These are phyloP conservation scores for Regulus satrapa DNA, from an alignment of 2,113 vertebrate species.

Conservation along the genomic window DNA sequence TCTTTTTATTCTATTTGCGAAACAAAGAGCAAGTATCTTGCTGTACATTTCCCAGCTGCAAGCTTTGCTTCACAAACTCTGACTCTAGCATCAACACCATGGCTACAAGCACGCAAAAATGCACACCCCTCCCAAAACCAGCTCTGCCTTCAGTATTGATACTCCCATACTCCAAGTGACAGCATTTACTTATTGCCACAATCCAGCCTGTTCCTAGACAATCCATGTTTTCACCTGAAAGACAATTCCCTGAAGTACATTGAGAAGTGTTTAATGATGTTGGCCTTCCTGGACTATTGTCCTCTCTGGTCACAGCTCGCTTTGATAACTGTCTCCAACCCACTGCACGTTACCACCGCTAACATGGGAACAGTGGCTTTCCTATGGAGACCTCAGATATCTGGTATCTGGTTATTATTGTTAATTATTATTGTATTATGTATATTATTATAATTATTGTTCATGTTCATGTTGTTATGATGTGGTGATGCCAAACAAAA, in stretches of 20 bases:
- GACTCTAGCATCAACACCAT: accelerated
- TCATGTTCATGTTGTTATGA: too few relatives aligned
- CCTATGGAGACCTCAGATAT: background rate
- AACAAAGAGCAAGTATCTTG: background rate
- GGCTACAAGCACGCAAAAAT: accelerated
- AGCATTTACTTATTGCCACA: background rate
- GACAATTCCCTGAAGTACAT: background rate
- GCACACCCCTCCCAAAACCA: background rate
- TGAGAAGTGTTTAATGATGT: background rate
- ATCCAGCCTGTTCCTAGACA: background rate
- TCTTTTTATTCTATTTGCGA: background rate
- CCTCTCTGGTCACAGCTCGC: accelerated
- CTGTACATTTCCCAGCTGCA: background rate
- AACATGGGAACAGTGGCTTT: background rate
- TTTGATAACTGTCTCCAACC: background rate
- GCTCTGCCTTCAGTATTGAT: background rate
- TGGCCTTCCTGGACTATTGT: background rate
- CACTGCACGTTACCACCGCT: background rate
- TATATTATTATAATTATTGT: too few relatives aligned
- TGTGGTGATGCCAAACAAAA: background rate
- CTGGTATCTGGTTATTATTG: too few relatives aligned
- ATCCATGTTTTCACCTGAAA: background rate
- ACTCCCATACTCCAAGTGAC: background rate
- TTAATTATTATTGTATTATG: too few relatives aligned
- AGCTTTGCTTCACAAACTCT: background rate